Percentiles rank a stretch among this genome's conserved stretches.
phyloP scores from a whole-genome alignment of 2,888 invertebrate species.

The Gortyna flavago region DNA sequence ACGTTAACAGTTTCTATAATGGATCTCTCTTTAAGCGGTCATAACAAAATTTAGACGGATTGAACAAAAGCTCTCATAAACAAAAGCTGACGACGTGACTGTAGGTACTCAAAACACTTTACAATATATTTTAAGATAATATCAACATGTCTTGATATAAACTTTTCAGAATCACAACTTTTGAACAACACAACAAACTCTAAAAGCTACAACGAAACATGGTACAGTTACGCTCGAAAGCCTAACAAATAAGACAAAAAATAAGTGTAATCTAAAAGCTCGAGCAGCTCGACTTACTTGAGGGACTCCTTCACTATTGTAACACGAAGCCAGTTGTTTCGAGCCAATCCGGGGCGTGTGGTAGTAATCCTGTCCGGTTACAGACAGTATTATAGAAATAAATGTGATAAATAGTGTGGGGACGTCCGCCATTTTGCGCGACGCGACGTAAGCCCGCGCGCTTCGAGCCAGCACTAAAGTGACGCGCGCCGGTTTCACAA shows the following conservation, averaged over 20 bases:
- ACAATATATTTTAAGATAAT: background rate
- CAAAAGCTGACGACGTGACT: background rate
- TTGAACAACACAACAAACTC: slow-evolving; percentile 38
- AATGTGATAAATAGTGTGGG: slow-evolving; percentile 78
- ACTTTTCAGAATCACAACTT: slow-evolving; percentile 34
- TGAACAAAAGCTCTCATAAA: slow-evolving; percentile 21
- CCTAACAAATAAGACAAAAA: slow-evolving; percentile 74
- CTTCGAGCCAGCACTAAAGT: slow-evolving; percentile 85
- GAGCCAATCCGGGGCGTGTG: slow-evolving; percentile 82
- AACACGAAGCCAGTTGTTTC: slow-evolving; percentile 84
- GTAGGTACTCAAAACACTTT: background rate
- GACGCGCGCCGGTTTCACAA: slow-evolving; percentile 82
- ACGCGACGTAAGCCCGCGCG: slow-evolving; percentile 80
- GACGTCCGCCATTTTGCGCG: slow-evolving; percentile 85
- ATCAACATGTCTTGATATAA: background rate
- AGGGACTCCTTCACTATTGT: slow-evolving; percentile 82
- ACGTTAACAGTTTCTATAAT: slow-evolving; percentile 13
- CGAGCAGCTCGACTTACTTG: slow-evolving; percentile 82
- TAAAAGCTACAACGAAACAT: slow-evolving; percentile 52
- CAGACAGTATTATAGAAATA: slow-evolving; percentile 70
- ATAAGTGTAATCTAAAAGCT: slow-evolving; percentile 73
- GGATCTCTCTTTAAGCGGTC: background rate
- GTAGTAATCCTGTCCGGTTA: slow-evolving; percentile 81
- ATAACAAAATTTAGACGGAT: slow-evolving; percentile 14
- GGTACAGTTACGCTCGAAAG: slow-evolving; percentile 62